Percentiles rank a stretch among this genome's conserved stretches.
These are phyloP conservation scores for Triplophysa tibetana DNA, from an alignment of 2,113 vertebrate genomes.

Conservation along the genomic window DNA sequence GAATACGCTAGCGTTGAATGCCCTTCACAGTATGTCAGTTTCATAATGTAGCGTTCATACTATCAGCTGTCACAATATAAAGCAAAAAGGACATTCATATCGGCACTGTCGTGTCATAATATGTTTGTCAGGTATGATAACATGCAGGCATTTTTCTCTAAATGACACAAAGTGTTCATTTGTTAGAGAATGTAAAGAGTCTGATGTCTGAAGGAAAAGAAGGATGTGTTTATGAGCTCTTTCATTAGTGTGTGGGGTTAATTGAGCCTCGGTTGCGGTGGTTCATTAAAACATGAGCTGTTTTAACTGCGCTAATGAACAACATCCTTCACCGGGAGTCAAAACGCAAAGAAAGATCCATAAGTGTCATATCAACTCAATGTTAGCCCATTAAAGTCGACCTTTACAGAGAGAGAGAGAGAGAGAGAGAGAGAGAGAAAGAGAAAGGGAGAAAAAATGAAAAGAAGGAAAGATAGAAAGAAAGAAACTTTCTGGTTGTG, in stretches of 20 bases:
- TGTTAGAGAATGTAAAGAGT: not conserved
- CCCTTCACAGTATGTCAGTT: too few species aligned
- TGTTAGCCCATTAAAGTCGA: conserved; percentile 25
- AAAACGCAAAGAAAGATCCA: conserved; percentile 6
- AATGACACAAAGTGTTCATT: not conserved
- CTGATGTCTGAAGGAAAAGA: not conserved
- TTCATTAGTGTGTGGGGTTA: conserved; percentile 24
- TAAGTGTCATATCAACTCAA: conserved; percentile 22
- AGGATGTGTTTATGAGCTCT: conserved; percentile 13
- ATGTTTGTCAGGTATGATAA: too few species aligned
- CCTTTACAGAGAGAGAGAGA: conserved; percentile 23
- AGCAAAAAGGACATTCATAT: too few species aligned
- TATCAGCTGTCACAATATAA: too few species aligned
- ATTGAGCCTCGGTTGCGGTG: conserved; percentile 24
- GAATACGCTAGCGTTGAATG: not conserved
- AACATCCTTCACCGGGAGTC: conserved; percentile 10
- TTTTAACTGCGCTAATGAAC: conserved; percentile 36
- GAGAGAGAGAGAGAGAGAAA: conserved; percentile 7
- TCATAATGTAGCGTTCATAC: too few species aligned
- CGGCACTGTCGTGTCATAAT: too few species aligned
- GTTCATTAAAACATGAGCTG: conserved; percentile 9
- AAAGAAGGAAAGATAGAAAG: too few species aligned
- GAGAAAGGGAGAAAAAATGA: too few species aligned
- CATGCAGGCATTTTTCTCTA: too few species aligned
- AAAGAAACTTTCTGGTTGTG: too few species aligned